These are phyloP conservation scores for Crypturellus undulatus DNA, from an alignment of 2,113 vertebrate genomes.

Conservation along the genomic window DNA sequence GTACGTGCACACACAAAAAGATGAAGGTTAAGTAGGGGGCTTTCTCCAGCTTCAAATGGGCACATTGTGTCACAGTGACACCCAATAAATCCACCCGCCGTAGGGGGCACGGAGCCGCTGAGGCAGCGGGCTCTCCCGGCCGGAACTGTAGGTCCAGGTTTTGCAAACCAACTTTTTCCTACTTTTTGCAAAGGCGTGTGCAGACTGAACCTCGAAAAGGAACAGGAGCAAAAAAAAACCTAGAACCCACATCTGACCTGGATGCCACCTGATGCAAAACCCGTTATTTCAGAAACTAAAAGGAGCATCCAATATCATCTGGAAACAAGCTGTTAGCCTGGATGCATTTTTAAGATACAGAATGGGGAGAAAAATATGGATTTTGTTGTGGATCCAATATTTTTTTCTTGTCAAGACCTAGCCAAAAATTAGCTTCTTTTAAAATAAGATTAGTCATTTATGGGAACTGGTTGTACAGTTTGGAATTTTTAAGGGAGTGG, in stretches of 20 bases:
- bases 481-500: conserved; percentile 53
- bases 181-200: background rate
- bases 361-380: conserved; percentile 26
- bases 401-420: conserved; percentile 46
- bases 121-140: background rate
- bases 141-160: background rate
- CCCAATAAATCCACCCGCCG: conserved; percentile 71
- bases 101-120: conserved; percentile 32
- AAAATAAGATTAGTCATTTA: conserved; percentile 70
- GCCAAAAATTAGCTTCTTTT: conserved; percentile 71
- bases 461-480: conserved; percentile 47
- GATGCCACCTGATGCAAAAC: background rate
- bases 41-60: conserved; percentile 66
- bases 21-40: conserved; percentile 73
- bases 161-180: background rate
- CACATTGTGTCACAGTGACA: conserved; percentile 71
- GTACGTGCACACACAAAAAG: conserved; percentile 66
- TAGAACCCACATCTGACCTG: background rate
- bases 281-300: background rate
- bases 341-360: conserved; percentile 56
- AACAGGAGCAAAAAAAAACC: background rate
- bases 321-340: conserved; percentile 69
- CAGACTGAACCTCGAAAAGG: background rate
- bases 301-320: conserved; percentile 62
- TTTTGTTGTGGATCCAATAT: conserved; percentile 54